Conservation (phyloP, 2,113 vertebrate genomes). For the Chaenocephalus aceratus region DNA sequence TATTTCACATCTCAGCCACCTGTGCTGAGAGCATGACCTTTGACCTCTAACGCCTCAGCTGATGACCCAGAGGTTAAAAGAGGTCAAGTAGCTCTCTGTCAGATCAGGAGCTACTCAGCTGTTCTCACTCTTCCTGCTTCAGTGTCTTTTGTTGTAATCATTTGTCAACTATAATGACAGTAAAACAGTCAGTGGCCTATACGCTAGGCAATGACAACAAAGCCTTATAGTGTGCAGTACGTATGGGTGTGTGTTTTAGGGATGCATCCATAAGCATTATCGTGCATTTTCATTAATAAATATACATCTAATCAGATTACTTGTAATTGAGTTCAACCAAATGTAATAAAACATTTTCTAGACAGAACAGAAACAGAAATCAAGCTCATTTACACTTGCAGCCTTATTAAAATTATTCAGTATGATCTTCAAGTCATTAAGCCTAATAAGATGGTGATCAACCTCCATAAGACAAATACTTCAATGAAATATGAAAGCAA, state of each 20-base stretch:
- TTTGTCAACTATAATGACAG: conserved; percentile 1
- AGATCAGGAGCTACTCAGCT: conserved; percentile 37
- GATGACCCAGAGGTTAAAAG: conserved; percentile 53
- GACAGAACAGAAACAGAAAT: too few relatives aligned
- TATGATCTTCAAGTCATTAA: background rate
- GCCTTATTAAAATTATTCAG: background rate
- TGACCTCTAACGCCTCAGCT: conserved; percentile 39
- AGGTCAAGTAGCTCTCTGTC: conserved; percentile 45
- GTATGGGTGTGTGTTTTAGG: background rate
- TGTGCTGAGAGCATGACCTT: conserved; percentile 51
- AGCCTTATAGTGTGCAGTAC: background rate
- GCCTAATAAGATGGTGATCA: background rate
- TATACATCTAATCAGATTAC: background rate
- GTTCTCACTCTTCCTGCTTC: conserved; percentile 1
- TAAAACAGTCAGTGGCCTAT: background rate
- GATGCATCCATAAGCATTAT: background rate
- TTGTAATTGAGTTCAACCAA: background rate
- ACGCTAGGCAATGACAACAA: too few relatives aligned
- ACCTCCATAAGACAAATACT: background rate
- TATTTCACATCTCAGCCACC: conserved; percentile 35
- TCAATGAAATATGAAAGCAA: background rate
- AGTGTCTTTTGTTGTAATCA: conserved; percentile 5
- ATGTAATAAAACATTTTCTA: too few relatives aligned
- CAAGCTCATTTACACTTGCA: background rate
- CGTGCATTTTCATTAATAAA: too few relatives aligned